phyloP scores from a whole-genome alignment of 2,888 invertebrate genomes.

The Calliphora vomitoria region DNA sequence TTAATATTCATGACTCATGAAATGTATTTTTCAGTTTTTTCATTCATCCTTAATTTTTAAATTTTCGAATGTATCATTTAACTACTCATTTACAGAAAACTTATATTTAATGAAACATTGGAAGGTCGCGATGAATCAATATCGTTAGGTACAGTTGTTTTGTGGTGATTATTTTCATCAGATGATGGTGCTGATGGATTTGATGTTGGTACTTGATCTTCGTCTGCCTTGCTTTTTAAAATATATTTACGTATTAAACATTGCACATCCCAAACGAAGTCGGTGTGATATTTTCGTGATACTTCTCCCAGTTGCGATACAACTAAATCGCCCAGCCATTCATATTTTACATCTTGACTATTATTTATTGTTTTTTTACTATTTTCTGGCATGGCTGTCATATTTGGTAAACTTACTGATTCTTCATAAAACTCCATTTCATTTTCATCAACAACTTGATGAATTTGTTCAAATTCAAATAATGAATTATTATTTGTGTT shows the following conservation, averaged over 20 bases:
- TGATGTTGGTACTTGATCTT: neutral
- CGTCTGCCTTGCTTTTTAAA: conserved; percentile 2
- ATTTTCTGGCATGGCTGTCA: neutral
- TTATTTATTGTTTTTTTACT: neutral
- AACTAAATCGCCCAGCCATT: conserved; percentile 41
- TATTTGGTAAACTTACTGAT: neutral
- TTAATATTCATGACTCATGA: too few relatives aligned
- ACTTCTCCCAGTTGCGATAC: conserved; percentile 28
- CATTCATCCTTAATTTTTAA: too few relatives aligned
- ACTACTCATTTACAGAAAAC: conserved; percentile 9
- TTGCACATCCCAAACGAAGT: conserved; percentile 53
- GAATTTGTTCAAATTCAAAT: conserved; percentile 6
- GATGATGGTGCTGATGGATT: neutral
- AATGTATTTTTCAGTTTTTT: too few relatives aligned
- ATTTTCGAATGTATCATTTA: too few relatives aligned
- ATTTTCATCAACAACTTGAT: neutral
- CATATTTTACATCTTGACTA: neutral
- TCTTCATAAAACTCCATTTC: conserved; percentile 14
- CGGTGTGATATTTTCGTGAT: conserved; percentile 12
- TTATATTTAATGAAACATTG: conserved; percentile 48
- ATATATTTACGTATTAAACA: conserved; percentile 43
- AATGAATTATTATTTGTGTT: neutral
- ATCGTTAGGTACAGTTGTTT: neutral
- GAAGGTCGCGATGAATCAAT: neutral
- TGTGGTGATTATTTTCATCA: neutral